Evolutionary conservation across 2,888 invertebrate genomes (phyloP).

Genomic region (Chorisops tibialis): DNA sequence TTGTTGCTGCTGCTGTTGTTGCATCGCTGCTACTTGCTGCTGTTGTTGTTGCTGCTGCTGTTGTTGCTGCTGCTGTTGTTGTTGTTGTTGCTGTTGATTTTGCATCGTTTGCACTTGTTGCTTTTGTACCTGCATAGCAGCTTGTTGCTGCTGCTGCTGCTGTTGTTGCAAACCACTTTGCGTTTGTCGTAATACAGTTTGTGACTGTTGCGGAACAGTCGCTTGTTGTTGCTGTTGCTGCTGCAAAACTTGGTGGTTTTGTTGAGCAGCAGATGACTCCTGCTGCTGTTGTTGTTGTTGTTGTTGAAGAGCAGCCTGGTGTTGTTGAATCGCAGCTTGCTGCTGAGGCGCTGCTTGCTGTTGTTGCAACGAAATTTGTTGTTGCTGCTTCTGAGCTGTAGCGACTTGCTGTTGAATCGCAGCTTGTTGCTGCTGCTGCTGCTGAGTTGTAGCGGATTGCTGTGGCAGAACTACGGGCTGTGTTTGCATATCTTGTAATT

Average conservation of each 20-base stretch:
- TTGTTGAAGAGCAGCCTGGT: no score
- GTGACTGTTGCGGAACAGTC: conserved; percentile 40
- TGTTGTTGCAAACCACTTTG: conserved; percentile 39
- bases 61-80: background rate
- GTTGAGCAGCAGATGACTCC: conserved; percentile 41
- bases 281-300: background rate
- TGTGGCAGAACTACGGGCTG: conserved; percentile 31
- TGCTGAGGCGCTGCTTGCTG: conserved; percentile 32
- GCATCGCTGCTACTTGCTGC: no score
- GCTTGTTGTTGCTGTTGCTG: background rate
- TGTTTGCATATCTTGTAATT: background rate
- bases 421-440: conserved; percentile 35
- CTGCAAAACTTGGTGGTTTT: conserved; percentile 49
- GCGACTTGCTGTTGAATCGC: conserved; percentile 36
- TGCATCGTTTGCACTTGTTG: conserved; percentile 32
- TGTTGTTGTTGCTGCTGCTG: conserved; percentile 33
- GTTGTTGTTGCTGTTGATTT: conserved; percentile 35
- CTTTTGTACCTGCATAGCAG: conserved; percentile 42
- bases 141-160: conserved; percentile 43
- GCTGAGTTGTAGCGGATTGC: background rate
- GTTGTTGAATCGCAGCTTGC: conserved; percentile 33
- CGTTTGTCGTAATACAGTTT: conserved; percentile 40
- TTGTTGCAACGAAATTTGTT: background rate
- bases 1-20: conserved; percentile 13
- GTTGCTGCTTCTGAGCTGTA: background rate